A percentile compares a stretch with the other conserved stretches of the same genome.
Evolutionary conservation across 2,888 invertebrate species (phyloP).

Genomic region (Scrobipalpa atriplicella): DNA sequence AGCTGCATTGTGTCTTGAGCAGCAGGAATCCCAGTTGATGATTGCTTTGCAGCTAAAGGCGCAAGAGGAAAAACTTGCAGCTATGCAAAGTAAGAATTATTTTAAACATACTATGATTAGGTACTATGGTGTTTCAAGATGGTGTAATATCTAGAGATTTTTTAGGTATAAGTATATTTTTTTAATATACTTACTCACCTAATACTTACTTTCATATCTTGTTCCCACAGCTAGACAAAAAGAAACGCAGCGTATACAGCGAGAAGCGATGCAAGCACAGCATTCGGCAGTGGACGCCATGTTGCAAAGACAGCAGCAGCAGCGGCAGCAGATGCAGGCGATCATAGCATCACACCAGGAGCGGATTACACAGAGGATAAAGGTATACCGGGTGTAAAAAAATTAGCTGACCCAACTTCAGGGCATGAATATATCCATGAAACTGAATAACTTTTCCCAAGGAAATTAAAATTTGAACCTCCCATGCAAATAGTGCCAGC

Average conservation of each 20-base stretch:
- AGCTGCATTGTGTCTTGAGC: conserved; percentile 81
- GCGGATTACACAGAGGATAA: conserved; percentile 83
- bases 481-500: no score
- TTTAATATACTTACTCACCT: background rate
- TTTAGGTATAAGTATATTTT: no score
- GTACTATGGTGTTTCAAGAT: no score
- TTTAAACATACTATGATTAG: no score
- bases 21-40: conserved; percentile 84
- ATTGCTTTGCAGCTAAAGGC: conserved; percentile 84
- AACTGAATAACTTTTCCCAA: no score
- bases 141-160: background rate
- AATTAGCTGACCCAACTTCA: no score
- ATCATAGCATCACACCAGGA: conserved; percentile 84
- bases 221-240: conserved; percentile 66
- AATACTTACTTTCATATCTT: background rate
- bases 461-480: no score
- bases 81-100: conserved; percentile 75
- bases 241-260: conserved; percentile 73
- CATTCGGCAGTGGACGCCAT: conserved; percentile 80
- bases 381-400: no score
- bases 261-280: conserved; percentile 77
- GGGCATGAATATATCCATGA: no score
- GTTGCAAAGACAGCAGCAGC: conserved; percentile 79
- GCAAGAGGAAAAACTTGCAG: conserved; percentile 83
- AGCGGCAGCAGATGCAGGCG: conserved; percentile 81